Conservation (phyloP, 37 sponge, comb jelly and placozoan species). For the Halichondria panicea region DNA sequence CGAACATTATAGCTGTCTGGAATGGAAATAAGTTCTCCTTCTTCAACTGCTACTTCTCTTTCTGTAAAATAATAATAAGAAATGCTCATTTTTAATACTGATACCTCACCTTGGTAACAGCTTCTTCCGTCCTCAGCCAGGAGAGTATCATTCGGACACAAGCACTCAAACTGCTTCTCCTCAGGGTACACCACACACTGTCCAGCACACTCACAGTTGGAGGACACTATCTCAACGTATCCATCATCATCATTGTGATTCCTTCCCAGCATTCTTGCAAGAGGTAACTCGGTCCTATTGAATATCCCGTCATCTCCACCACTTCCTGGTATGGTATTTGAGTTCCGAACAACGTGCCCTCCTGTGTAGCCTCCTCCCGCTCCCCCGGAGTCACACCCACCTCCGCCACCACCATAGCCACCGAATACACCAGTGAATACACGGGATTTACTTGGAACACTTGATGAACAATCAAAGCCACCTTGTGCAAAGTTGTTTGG, state of each 20-base stretch:
- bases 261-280: background rate
- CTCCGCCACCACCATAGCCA: conserved; percentile 63
- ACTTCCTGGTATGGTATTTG: conserved; percentile 11
- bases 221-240: conserved; percentile 45
- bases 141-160: conserved; percentile 17
- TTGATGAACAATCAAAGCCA: conserved; percentile 21
- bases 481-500: conserved; percentile 31
- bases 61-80: background rate
- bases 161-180: conserved; percentile 35
- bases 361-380: conserved; percentile 53
- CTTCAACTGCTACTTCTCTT: no score
- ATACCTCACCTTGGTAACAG: conserved; percentile 41
- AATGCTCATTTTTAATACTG: background rate
- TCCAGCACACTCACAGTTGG: conserved; percentile 49
- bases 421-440: conserved; percentile 4
- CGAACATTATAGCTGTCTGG: no score
- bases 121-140: conserved; percentile 27
- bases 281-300: background rate
- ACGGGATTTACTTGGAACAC: background rate
- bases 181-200: conserved; percentile 29
- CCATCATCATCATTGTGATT: conserved; percentile 26
- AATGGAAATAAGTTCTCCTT: no score
- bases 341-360: conserved; percentile 8
- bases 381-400: conserved; percentile 40
- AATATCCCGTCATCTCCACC: conserved; percentile 15